Evolutionary conservation across 2,888 invertebrate species (phyloP).

Genomic region (Octonoba sinensis): DNA sequence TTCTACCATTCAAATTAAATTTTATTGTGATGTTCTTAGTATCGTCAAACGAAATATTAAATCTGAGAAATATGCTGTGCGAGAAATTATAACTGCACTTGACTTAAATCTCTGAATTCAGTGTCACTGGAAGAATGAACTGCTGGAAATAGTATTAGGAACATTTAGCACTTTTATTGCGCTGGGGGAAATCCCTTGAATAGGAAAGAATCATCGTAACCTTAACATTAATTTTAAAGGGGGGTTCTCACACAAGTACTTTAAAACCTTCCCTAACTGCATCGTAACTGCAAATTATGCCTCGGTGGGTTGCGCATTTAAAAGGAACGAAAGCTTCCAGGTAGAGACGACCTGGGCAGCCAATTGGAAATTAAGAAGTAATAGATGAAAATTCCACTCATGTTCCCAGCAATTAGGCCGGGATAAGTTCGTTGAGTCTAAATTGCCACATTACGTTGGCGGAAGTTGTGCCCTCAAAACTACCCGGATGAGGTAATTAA

Average conservation of each 20-base stretch:
- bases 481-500: conserved; percentile 54
- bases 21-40: too few species aligned
- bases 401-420: conserved; percentile 40
- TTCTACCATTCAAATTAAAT: too few species aligned
- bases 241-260: background rate
- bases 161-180: too few species aligned
- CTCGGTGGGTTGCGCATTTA: conserved; percentile 14
- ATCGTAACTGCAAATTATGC: conserved; percentile 13
- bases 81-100: too few species aligned
- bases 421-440: conserved; percentile 26
- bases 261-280: conserved; percentile 29
- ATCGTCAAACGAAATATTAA: too few species aligned
- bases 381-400: conserved; percentile 49
- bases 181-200: too few species aligned
- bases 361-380: conserved; percentile 59
- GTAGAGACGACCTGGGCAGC: conserved; percentile 19
- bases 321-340: conserved; percentile 25
- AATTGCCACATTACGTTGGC: conserved; percentile 42
- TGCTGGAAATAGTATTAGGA: too few species aligned
- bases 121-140: too few species aligned
- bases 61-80: too few species aligned
- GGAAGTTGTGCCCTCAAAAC: conserved; percentile 38
- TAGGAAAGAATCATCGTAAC: too few species aligned
- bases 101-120: too few species aligned
- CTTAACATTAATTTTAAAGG: too few species aligned